Percentiles rank a stretch among this genome's conserved stretches.
Evolutionary conservation across 2,113 vertebrate species (phyloP).

Genomic region (Stercorarius parasiticus): DNA sequence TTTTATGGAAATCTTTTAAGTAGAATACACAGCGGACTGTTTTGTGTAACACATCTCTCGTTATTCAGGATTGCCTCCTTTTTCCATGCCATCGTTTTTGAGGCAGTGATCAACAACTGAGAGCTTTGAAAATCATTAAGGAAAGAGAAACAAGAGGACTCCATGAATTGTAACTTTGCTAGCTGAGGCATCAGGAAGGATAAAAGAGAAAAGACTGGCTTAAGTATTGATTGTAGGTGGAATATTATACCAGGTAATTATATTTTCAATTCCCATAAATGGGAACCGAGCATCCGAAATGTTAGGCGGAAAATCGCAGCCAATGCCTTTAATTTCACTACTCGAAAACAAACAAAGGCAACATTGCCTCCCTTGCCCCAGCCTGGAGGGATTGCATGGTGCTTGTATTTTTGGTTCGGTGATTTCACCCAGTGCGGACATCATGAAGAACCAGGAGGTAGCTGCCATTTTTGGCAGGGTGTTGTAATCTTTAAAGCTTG

Average conservation of each 20-base stretch:
- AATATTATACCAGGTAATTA: slow-evolving; percentile 35
- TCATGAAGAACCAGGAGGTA: not conserved
- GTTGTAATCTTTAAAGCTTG: not conserved
- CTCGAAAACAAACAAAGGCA: slow-evolving; percentile 5
- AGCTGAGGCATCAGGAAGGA: slow-evolving; percentile 5
- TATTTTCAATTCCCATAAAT: slow-evolving; percentile 44
- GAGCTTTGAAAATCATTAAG: slow-evolving; percentile 46
- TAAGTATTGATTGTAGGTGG: slow-evolving; percentile 42
- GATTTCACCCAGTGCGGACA: slow-evolving; percentile 23
- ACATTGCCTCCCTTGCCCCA: not conserved
- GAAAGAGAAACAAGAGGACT: slow-evolving; percentile 25
- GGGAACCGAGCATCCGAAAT: not conserved
- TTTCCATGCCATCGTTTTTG: slow-evolving; percentile 41
- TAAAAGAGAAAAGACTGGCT: slow-evolving; percentile 16
- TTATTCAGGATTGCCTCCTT: slow-evolving; percentile 30
- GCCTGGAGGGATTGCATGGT: not conserved
- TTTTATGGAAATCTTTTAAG: slow-evolving; percentile 10
- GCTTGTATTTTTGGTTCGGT: not conserved
- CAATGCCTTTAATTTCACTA: not conserved
- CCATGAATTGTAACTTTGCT: slow-evolving; percentile 41
- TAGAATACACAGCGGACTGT: not conserved
- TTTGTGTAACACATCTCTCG: not conserved
- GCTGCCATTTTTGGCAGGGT: slow-evolving; percentile 18
- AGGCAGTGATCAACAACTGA: slow-evolving; percentile 22
- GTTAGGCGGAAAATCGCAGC: not conserved